Evolutionary conservation across 2,888 invertebrate genomes (phyloP).

Genomic region (Exephanes ischioxanthus): DNA sequence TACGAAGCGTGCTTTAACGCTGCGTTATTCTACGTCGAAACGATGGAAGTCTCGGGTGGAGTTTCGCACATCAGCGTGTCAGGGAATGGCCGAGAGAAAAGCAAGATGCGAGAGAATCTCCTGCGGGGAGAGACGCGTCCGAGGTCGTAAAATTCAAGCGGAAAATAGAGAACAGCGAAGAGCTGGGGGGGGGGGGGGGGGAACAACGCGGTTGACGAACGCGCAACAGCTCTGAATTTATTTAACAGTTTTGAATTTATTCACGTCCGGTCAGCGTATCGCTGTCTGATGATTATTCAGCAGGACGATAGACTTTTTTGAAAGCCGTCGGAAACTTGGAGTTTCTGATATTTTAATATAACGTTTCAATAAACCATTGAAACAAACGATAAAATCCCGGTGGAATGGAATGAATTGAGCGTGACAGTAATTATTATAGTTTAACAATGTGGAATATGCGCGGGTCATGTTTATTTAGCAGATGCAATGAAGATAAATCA

Average conservation of each 20-base stretch:
- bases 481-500: conserved; percentile 60
- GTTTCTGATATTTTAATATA: conserved; percentile 2
- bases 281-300: conserved; percentile 62
- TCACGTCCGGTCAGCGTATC: conserved; percentile 15
- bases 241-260: conserved; percentile 63
- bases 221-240: conserved; percentile 61
- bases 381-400: background rate
- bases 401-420: background rate
- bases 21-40: conserved; percentile 24
- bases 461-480: conserved; percentile 20
- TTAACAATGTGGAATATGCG: conserved; percentile 17
- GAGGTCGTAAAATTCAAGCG: conserved; percentile 61
- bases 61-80: conserved; percentile 17
- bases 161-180: conserved; percentile 41
- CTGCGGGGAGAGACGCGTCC: conserved; percentile 23
- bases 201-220: conserved; percentile 26
- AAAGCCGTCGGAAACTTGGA: background rate
- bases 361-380: conserved; percentile 16
- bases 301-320: background rate
- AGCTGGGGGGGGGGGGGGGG: conserved; percentile 23
- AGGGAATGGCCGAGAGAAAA: conserved; percentile 19
- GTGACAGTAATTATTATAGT: background rate
- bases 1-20: conserved; percentile 71
- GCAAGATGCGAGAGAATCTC: conserved; percentile 20
- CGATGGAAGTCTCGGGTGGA: conserved; percentile 36